These are phyloP conservation scores for Troilus luridus DNA, from an alignment of 2,888 invertebrate species.

Conservation along the genomic window DNA sequence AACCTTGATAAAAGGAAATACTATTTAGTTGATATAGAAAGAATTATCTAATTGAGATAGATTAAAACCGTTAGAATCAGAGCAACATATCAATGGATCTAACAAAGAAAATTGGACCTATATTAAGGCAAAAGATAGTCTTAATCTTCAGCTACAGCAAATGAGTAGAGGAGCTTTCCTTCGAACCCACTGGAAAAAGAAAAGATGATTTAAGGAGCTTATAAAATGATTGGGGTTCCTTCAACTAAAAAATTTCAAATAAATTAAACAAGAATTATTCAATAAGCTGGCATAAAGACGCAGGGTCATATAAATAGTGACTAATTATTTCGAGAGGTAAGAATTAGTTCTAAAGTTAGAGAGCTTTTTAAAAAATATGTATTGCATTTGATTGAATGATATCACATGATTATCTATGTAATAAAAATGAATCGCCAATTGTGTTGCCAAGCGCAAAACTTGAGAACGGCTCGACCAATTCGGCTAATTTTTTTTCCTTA, in stretches of 20 bases:
- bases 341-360: background rate
- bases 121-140: slow-evolving; percentile 14
- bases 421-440: no score
- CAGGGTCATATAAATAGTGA: background rate
- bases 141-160: background rate
- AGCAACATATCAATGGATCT: background rate
- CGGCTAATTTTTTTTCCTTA: no score
- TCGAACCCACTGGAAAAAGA: background rate
- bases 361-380: background rate
- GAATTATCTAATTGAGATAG: background rate
- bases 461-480: no score
- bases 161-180: no score
- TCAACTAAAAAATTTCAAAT: background rate
- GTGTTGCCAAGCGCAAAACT: no score
- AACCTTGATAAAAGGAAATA: no score
- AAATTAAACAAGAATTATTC: background rate
- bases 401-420: background rate
- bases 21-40: no score
- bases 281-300: background rate
- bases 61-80: background rate
- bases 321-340: background rate
- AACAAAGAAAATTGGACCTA: slow-evolving; percentile 14
- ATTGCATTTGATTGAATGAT: background rate
- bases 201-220: background rate
- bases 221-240: no score